phyloP scores from a whole-genome alignment of 2,888 invertebrate genomes.

The Eugnorisma glareosa region DNA sequence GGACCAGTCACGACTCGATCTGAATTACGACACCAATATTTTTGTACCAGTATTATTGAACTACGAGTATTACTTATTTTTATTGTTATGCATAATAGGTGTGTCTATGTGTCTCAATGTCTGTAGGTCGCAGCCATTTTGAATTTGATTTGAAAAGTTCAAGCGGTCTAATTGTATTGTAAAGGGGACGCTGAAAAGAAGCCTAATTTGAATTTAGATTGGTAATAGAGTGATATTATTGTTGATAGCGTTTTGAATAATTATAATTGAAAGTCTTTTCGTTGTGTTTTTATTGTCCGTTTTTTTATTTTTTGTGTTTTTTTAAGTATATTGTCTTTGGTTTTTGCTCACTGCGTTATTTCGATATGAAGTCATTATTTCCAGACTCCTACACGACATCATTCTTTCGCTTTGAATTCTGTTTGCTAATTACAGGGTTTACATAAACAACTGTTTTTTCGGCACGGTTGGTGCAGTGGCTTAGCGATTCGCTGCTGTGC shows the following conservation, averaged over 20 bases:
- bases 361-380: too few relatives aligned
- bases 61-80: constrained; percentile 59
- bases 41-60: constrained; percentile 53
- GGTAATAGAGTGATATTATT: constrained; percentile 1
- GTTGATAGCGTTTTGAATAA: background rate
- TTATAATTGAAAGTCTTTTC: background rate
- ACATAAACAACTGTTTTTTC: too few relatives aligned
- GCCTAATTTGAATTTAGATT: constrained; percentile 34
- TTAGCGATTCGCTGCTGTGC: too few relatives aligned
- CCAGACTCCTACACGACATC: background rate
- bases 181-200: constrained; percentile 15
- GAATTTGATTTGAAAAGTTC: constrained; percentile 57
- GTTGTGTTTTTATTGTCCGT: too few relatives aligned
- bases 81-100: constrained; percentile 61
- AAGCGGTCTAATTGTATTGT: constrained; percentile 22
- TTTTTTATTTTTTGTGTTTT: too few relatives aligned
- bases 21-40: constrained; percentile 66
- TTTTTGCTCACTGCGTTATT: too few relatives aligned
- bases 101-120: constrained; percentile 41
- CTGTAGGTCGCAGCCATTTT: constrained; percentile 56
- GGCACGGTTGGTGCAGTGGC: background rate
- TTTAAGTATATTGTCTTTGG: too few relatives aligned
- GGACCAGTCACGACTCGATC: constrained; percentile 65
- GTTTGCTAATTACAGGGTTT: background rate
- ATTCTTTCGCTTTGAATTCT: background rate